Evolutionary conservation across 2,113 vertebrate species (phyloP), one percentile per base, ranked within the genome.

Genomic region (Mirza zaza): DNA sequence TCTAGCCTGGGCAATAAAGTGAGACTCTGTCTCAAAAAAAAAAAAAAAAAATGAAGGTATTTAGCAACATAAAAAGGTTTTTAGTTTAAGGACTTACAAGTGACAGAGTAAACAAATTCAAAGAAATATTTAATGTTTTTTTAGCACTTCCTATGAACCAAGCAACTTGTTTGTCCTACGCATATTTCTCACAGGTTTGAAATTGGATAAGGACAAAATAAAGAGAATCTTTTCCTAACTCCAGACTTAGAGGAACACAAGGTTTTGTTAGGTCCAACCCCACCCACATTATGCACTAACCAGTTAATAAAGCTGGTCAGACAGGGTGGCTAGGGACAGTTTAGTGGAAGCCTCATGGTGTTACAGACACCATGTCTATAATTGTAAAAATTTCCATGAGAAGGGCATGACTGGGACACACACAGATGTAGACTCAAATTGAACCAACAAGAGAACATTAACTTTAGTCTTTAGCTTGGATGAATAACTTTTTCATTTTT

Each of bases 31-130:
- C n/a, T n/a, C n/a, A n/a, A n/a, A n/a, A n/a, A n/a, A n/a, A n/a
- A n/a, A n/a, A n/a, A n/a, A n/a, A n/a, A 52, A 90, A 96, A 96
- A n/a, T 63, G 65, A 91, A 61, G 10, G 25, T 90, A 9, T 71
- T 80, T 80, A 87, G 36, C 25, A 76, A 17, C 52, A 71, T 9
- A 79, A 55, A 45, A 82, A 87, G 14, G 8, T 65, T 86, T 93
- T 73, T 55, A 88, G n/a, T 87, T 45, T 93, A 70, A 70, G 50
- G 52, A n/a, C 32, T 85, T 45, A 20, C 36, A 34, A 57, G n/a
- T 57, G 20, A 95, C 14, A 87, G 27, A 90, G 75, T 52, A 81
- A 92, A 94, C 21, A 68, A 68, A 88, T 71, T 52, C 70, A 87
- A 70, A 90, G 18, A 77, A 91, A 80, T 52, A 23, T 14, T n/a